phyloP scores from a whole-genome alignment of 2,888 invertebrate genomes.

The Thera obeliscata region DNA sequence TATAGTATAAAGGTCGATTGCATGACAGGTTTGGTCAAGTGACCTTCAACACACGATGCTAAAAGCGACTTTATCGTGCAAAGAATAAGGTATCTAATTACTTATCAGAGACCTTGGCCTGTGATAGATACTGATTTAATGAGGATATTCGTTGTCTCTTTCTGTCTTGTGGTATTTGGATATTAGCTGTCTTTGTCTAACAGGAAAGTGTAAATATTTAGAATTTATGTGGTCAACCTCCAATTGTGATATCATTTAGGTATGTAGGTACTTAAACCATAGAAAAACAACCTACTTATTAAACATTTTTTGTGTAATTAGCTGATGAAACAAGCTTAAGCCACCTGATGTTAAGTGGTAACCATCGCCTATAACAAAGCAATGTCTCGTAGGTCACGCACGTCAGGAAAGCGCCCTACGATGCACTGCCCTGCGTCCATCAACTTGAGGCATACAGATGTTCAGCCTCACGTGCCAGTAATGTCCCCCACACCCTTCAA shows the following conservation, averaged over 20 bases:
- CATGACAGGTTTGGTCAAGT: conserved; percentile 7
- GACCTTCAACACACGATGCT: conserved; percentile 6
- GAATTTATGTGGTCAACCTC: neutral
- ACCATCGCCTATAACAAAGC: neutral
- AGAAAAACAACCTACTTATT: no score
- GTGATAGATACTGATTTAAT: neutral
- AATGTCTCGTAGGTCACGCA: no score
- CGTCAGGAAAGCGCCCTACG: no score
- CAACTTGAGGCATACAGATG: no score
- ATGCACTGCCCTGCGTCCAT: no score
- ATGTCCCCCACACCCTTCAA: no score
- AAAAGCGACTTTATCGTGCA: conserved; percentile 12
- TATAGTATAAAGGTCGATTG: neutral
- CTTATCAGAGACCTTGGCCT: conserved; percentile 9
- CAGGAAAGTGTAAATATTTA: neutral
- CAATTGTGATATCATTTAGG: neutral
- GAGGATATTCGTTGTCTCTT: neutral
- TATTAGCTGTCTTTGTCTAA: neutral
- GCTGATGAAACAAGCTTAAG: no score
- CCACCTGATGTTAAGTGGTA: neutral
- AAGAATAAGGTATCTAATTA: conserved; percentile 8
- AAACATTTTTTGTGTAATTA: no score
- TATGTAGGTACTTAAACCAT: neutral
- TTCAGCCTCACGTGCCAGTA: no score
- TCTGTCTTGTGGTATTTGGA: neutral